Evolutionary conservation across 2,113 vertebrate species (phyloP).

Genomic region (Ceyx melanurus): DNA sequence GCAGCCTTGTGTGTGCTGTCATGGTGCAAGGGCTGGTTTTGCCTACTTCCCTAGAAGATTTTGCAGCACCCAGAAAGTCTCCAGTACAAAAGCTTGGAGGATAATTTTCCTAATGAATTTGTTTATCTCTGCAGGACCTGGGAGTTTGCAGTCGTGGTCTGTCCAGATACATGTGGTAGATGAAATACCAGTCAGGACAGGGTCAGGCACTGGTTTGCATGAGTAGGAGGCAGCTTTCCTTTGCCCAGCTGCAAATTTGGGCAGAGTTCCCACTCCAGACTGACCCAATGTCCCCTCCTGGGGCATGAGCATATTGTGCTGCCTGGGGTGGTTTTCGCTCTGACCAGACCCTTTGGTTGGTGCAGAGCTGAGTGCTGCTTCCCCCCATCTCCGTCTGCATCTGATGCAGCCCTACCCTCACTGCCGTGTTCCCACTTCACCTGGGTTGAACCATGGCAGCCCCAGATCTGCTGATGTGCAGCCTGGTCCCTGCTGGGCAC

Average conservation of each 20-base stretch:
- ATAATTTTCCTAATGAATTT: not conserved
- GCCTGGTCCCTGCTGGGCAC: not conserved
- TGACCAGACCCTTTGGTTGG: too few relatives aligned
- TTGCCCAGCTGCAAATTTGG: not conserved
- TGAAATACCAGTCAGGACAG: not conserved
- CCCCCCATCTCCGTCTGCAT: not conserved
- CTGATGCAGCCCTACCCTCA: not conserved
- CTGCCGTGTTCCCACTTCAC: accelerated
- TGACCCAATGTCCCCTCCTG: not conserved
- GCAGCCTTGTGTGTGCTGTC: not conserved
- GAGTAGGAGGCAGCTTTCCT: not conserved
- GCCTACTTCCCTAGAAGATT: not conserved
- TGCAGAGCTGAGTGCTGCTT: not conserved
- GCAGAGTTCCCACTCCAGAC: not conserved
- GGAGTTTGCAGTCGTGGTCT: accelerated
- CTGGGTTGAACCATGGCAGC: not conserved
- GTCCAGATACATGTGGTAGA: not conserved
- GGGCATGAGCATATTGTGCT: not conserved
- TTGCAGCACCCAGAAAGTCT: not conserved
- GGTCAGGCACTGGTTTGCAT: not conserved
- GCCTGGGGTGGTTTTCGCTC: not conserved
- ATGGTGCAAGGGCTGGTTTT: not conserved
- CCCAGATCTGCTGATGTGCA: not conserved
- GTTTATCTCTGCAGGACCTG: accelerated
- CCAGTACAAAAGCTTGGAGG: not conserved